Evolutionary conservation across 2,113 vertebrate genomes (phyloP), one percentile per base, ranked within the genome.

Genomic region (Stigmatopora nigra): DNA sequence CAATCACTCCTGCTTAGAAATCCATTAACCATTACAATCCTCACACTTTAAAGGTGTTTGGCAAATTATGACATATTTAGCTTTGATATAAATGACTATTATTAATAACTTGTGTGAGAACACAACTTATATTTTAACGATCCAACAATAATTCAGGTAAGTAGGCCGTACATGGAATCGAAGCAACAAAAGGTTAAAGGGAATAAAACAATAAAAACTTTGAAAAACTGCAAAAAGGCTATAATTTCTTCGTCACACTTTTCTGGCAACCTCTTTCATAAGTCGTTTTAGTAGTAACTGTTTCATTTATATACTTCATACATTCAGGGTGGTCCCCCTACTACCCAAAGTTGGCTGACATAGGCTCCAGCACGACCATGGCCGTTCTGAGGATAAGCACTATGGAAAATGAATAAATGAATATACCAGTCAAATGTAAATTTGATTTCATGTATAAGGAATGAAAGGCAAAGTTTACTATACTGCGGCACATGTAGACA

Each of bases 381-480:
- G 25, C 25, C 25, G 25, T 31, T 31, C 25, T 31, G 25, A 31
- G 25, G 25, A 31, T 31, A 31, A 31, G 25, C 25, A 31, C 25
- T 31, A 31, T 31, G 25, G 25, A 31, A 31, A 31, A 31, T 31
- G 25, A 31, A 31, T 31, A 31, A 31, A 31, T 31, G 25, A 3
- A 73, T 79, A 77, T 31, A 22, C 70, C 72, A 79, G 74, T 85
- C 76, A 81, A 77, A 85, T 86, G 83, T 82, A 78, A 80, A 84
- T 85, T 75, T 70, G 72, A 78, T 82, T 85, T 83, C 67, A 83
- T 82, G 76, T 80, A 73, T 56, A 56, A 52, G 71, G 48, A 20
- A 45, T 61, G 38, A 45, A 44, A 45, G 41, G 20, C 12, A 20
- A 80, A 79, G 76, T 67, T 78, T 67, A 71, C 71, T 62, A 68